These are phyloP conservation scores for Terebella lapidaria DNA, from an alignment of 2,888 invertebrate genomes.

Conservation along the genomic window DNA sequence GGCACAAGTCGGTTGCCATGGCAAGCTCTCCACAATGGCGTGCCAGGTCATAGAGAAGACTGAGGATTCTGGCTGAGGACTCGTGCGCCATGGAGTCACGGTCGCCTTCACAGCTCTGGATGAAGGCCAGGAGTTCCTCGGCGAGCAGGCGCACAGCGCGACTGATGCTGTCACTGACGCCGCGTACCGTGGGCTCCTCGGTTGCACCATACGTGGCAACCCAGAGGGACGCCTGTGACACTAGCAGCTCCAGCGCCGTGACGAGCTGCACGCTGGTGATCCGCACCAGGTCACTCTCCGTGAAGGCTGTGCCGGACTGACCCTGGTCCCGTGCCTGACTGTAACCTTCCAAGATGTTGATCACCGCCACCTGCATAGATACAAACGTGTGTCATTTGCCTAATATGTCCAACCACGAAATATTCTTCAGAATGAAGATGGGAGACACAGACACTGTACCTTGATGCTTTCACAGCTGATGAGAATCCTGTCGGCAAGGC, in stretches of 20 bases:
- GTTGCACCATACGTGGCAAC: neutral
- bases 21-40: neutral
- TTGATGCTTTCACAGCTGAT: slow-evolving; percentile 1
- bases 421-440: no score
- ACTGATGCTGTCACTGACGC: neutral
- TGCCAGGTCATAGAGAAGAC: neutral
- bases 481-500: neutral
- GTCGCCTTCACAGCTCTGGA: neutral
- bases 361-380: neutral
- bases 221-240: neutral
- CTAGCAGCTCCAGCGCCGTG: neutral
- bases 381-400: no score
- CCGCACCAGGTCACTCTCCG: neutral
- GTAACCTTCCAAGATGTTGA: slow-evolving; percentile 2
- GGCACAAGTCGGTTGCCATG: neutral
- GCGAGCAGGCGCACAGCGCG: neutral
- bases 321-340: neutral
- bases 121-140: neutral
- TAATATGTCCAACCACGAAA: no score
- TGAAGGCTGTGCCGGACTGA: neutral
- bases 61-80: neutral
- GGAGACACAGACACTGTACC: no score
- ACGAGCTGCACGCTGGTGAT: neutral
- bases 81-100: neutral
- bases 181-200: neutral